Base-by-base conservation (phyloP, 2,888 invertebrate genomes). In the Amorpha juglandis region DNA sequence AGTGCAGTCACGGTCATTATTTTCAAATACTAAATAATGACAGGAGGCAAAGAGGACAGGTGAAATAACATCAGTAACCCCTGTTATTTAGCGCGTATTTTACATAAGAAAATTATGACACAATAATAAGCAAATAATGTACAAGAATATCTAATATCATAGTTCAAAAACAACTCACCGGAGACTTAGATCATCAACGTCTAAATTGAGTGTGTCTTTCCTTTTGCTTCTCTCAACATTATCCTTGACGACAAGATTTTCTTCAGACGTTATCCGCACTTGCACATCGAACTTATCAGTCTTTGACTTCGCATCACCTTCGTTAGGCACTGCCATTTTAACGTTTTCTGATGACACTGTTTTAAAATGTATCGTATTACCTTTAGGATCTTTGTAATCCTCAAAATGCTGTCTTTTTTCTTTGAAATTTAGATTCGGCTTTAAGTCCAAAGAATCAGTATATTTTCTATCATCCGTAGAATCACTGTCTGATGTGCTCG, bases 121-220 rank as follows among this genome's bases (percentile, higher is more conserved):
- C n/a, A n/a, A n/a, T n/a, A 50, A 14, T 38, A 27, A 48, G 47
- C 8, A 33, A 48, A 48, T n/a, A 50, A 33, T 33, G 19, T 6
- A 27, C 27, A 27, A 27, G 27, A 27, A 27, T 27, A 45, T 19
- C 35, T 14, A 8, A 6, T 0, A 27, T 27, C 7, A 14, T 6
- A 27, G n/a, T 9, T 33, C n/a, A 35, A 42, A 35, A 16, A 53
- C 11, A 16, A 72, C 81, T 81, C 70, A 92, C 89, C 94, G 91
- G 12, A 94, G 79, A 73, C 95, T 95, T 21, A 94, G 74, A 70
- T 94, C 94, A 79, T 95, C 95, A 3, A 92, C 87, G 81, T 95
- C 94, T 68, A 93, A 83, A 71, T 92, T 93, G n/a, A 94, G 81
- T 0, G 92, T 89, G 63, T 93, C 91, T 73, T 90, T 90, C 70